These are phyloP conservation scores for Aphelenchoides fujianensis DNA, from an alignment of 1,140 invertebrate genomes.

Conservation along the genomic window DNA sequence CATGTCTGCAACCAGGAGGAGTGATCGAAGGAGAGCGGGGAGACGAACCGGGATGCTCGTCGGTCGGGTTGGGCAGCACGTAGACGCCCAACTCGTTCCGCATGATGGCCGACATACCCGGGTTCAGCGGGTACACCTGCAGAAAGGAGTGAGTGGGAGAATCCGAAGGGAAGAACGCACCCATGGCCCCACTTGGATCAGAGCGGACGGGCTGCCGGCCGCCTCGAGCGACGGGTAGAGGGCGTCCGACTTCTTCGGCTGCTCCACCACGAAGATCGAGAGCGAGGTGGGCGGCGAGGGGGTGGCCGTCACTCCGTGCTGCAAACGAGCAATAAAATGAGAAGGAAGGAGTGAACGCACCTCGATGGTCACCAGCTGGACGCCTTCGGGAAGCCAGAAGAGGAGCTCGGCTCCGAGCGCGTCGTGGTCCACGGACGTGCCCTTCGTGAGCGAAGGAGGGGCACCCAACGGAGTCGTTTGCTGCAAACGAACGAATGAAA, in stretches of 20 bases:
- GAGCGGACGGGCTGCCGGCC: background rate
- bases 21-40: no score
- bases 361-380: constrained; percentile 48
- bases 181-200: constrained; percentile 29
- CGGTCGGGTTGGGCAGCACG: constrained; percentile 47
- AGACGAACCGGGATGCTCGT: constrained; percentile 44
- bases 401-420: constrained; percentile 44
- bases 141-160: no score
- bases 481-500: background rate
- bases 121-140: constrained; percentile 16
- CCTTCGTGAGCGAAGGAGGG: background rate
- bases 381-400: constrained; percentile 49
- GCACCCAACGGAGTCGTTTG: constrained; percentile 8
- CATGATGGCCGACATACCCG: background rate
- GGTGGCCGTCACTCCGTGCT: constrained; percentile 1
- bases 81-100: constrained; percentile 37
- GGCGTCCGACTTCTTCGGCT: constrained; percentile 6
- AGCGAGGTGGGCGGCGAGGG: constrained; percentile 19
- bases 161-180: no score
- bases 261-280: constrained; percentile 16
- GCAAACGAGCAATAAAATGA: background rate
- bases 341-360: constrained; percentile 13
- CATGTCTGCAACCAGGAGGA: constrained; percentile 40
- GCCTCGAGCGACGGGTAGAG: background rate
- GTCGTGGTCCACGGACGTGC: background rate